Base-by-base conservation (phyloP, 1,140 invertebrate genomes). In the Hermetia illucens region DNA sequence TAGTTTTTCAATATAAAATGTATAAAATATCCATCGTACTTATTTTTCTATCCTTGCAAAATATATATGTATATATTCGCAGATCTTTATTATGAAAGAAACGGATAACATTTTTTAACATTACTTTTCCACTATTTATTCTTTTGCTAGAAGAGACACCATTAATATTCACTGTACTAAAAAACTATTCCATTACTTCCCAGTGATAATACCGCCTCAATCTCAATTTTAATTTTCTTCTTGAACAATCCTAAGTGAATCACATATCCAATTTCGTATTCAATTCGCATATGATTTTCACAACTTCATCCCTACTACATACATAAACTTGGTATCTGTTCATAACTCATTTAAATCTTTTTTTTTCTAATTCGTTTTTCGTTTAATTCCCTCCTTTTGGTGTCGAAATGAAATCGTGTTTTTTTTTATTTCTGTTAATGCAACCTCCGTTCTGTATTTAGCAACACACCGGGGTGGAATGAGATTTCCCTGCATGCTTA, bases 81-180 rank as follows among this genome's bases (percentile, higher is more conserved):
- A n/a, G n/a, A n/a, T n/a, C n/a, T n/a, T n/a, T n/a, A n/a, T n/a
- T 12, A 36, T 41, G 8, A 24, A 15, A 36, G 24, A 31, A 35
- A 24, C 17, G 34, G n/a, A 21, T 38, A 40, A 43, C 39, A 41
- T 44, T 37, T 41, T 13, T 5, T 10, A 30, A 13, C 13, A 30
- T 30, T 16, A n/a, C 29, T 30, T 30, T 30, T 16, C 13, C 13
- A 15, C 18, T 12, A 9, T 19, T 5, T 17, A 18, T 34, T 18
- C 33, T 20, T 17, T 19, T 15, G 16, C 16, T 3, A 18, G 15
- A 34, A 34, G 33, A 15, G 12, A 18, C 15, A n/a, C n/a, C n/a
- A n/a, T n/a, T n/a, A n/a, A n/a, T n/a, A n/a, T n/a, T n/a, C n/a
- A n/a, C n/a, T n/a, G n/a, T n/a, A 30, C 4, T n/a, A n/a, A n/a